Evolutionary conservation across 2,113 vertebrate species (phyloP).

Genomic region (Cryptomyrus ogoouensis): DNA sequence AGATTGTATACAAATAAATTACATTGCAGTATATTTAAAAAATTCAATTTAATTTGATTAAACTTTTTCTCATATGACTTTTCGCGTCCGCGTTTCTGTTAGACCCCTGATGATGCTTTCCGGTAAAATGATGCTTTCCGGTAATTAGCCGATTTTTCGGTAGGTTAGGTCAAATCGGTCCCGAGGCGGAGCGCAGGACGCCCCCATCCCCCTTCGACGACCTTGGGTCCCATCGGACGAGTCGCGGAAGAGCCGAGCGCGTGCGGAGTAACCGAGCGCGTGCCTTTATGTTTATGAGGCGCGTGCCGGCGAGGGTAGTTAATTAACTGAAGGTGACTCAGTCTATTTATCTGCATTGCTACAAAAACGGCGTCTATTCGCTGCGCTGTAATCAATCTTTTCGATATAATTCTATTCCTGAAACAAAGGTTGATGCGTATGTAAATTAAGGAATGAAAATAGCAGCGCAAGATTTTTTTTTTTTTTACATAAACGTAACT

Average conservation of each 20-base stretch:
- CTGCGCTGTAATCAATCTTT: conserved; percentile 31
- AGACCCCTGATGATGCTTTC: too few relatives aligned
- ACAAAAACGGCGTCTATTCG: conserved; percentile 26
- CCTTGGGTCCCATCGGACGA: not conserved
- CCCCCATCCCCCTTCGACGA: not conserved
- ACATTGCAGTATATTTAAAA: not conserved
- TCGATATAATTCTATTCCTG: conserved; percentile 29
- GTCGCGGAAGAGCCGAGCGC: not conserved
- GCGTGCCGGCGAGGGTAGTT: conserved; percentile 10
- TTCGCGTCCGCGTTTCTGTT: not conserved
- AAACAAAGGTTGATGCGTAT: conserved; percentile 24
- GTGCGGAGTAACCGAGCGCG: not conserved
- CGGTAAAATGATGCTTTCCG: not conserved
- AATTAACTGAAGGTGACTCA: conserved; percentile 36
- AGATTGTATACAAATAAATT: not conserved
- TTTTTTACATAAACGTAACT: not conserved
- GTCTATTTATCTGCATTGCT: conserved; percentile 38
- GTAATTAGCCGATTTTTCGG: not conserved
- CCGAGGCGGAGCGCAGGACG: not conserved
- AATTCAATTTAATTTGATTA: not conserved
- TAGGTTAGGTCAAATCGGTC: not conserved
- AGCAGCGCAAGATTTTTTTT: not conserved
- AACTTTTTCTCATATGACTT: not conserved
- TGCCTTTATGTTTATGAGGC: not conserved
- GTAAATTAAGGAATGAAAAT: conserved; percentile 19